Base-by-base conservation (phyloP, 2,888 invertebrate species). In the Dichetophora obliterata region DNA sequence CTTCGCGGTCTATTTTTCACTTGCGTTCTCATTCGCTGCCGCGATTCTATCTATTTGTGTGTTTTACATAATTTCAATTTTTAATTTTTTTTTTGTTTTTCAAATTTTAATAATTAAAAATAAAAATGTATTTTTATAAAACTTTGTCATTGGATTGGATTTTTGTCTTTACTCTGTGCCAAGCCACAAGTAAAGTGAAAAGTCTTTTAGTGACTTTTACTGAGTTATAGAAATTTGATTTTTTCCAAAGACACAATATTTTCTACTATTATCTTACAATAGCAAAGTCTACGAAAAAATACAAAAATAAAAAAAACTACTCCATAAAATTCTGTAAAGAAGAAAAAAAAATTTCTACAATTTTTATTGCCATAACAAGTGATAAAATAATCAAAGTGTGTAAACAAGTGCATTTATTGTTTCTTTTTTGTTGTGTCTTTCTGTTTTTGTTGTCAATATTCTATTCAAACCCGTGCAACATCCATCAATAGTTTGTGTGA, bases 111-210 rank as follows among this genome's bases (percentile, higher is more conserved):
- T 71, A 48, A 75, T 68, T 78, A 69, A 75, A 74, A 78, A 73
- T 71, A 72, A 82, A 84, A 82, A 84, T 84, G 84, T 85, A 83
- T 85, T 85, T 84, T 83, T 84, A 83, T 84, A 83, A 84, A 83
- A 78, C 81, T 85, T 85, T 83, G 83, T 85, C 86, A 86, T 86
- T 87, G 86, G 84, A 83, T 86, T 85, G 86, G 86, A 85, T 86
- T 86, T 86, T 86, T 69, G 57, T 43, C 57, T 52, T 68, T 27
- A 43, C 59, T 66, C 72, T 68, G 68, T 50, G 69, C 31, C 59
- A 48, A 9, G 57, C n/a, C 31, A 24, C 34, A 27, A n/a, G n/a
- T n/a, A n/a, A n/a, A n/a, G n/a, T n/a, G n/a, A 24, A 14, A 11
- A 11, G 2, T 24, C 57, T 27, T 22, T 5, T 14, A 43, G 43